Base-by-base conservation (phyloP, 2,113 vertebrate genomes). In the Cardinalis cardinalis region DNA sequence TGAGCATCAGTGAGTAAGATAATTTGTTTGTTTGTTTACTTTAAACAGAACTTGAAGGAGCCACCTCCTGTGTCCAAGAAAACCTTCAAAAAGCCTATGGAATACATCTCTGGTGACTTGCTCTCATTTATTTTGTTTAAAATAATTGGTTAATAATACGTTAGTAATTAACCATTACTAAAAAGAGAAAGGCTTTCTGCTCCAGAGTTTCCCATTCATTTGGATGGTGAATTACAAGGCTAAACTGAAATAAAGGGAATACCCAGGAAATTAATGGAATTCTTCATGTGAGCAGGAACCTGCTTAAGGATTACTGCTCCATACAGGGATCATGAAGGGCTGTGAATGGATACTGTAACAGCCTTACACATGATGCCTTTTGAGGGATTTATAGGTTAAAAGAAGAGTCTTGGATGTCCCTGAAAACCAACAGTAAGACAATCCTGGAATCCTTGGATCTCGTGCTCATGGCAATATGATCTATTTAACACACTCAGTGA, bases 321-420 rank as follows among this genome's bases (percentile, higher is more conserved):
- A 0, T 26, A 16, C 38, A 59, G 32, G 34, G 43, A 76, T 25
- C 0, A 0, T 15, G 56, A 4, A 38, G 0, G 4, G 70, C 63
- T 61, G 63, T 20, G 65, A 61, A 65, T 0, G 2, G 38, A 82
- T 58, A 29, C 46, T n/a, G 18, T 21, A 51, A 78, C 40, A 61
- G 71, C 36, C 18, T 70, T 55, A 75, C 34, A 72, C 46, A 17
- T 6, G 15, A 32, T 82, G 74, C 66, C 34, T 64, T 82, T 56
- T 12, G 53, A 90, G 65, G 31, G 26, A 71, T 87, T 84, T 90
- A 31, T 15, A 88, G 49, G 61, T 74, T 83, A 84, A 90, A 84
- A 75, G n/a, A 16, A 72, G 65, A 52, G 29, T 61, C 41, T 86
- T 87, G 53, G 26, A 71, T 75, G 65, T 13, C 26, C 16, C 40